These are phyloP conservation scores for Archivesica marissinica DNA, from an alignment of 1,140 invertebrate species.

Conservation along the genomic window DNA sequence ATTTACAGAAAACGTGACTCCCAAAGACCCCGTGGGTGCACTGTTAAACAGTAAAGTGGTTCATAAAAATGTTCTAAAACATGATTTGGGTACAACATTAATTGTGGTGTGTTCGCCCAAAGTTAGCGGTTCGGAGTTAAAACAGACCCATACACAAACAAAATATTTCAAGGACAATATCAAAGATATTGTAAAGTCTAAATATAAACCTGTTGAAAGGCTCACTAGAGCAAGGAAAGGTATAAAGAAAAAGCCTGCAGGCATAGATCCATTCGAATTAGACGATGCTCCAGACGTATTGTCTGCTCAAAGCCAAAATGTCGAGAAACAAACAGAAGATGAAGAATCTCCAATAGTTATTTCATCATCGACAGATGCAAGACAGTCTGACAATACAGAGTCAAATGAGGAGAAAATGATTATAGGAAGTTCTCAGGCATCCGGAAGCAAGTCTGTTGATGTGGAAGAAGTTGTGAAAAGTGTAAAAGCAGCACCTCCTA, in stretches of 20 bases:
- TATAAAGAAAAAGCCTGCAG: slow-evolving; percentile 23
- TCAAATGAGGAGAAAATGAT: background rate
- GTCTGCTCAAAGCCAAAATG: background rate
- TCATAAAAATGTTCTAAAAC: slow-evolving; percentile 72
- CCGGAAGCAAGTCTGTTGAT: background rate
- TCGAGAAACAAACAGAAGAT: slow-evolving; percentile 2
- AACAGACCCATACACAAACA: slow-evolving; percentile 57
- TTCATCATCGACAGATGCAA: slow-evolving; percentile 29
- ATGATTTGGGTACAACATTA: slow-evolving; percentile 70
- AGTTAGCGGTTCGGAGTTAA: slow-evolving; percentile 45
- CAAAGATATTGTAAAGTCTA: slow-evolving; percentile 55
- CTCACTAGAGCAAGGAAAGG: slow-evolving; percentile 19
- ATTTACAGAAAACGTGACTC: slow-evolving; percentile 53
- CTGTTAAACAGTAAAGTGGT: slow-evolving; percentile 74
- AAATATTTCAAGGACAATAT: slow-evolving; percentile 62
- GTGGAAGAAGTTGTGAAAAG: slow-evolving; percentile 50
- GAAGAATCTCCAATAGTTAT: slow-evolving; percentile 46
- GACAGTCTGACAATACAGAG: background rate
- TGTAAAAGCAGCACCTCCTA: slow-evolving; percentile 37
- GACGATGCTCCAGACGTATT: slow-evolving; percentile 37
- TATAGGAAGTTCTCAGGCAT: background rate
- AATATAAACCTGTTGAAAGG: slow-evolving; percentile 42
- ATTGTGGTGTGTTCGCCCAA: slow-evolving; percentile 73
- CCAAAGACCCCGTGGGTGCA: slow-evolving; percentile 62
- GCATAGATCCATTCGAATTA: slow-evolving; percentile 52